Evolutionary conservation across 2,113 vertebrate species (phyloP).

Genomic region (Phylloscopus trochiloides): DNA sequence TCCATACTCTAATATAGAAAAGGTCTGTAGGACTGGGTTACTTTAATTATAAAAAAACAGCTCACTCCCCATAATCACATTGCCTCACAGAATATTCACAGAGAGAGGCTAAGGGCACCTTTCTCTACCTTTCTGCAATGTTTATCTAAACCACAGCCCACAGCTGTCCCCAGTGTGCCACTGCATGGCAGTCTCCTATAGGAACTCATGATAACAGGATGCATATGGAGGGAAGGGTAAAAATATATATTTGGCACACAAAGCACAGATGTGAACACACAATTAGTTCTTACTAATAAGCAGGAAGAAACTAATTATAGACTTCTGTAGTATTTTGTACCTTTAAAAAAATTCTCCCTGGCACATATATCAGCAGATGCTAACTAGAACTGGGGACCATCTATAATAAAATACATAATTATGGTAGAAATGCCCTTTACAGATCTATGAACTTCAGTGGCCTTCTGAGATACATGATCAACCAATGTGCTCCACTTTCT

Average conservation of each 20-base stretch:
- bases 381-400: neutral
- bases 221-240: neutral
- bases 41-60: neutral
- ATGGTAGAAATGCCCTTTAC: neutral
- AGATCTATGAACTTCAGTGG: neutral
- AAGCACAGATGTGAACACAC: neutral
- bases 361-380: neutral
- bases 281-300: neutral
- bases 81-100: neutral
- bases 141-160: neutral
- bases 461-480: neutral
- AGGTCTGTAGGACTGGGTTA: neutral
- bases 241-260: neutral
- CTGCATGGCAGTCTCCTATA: neutral
- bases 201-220: neutral
- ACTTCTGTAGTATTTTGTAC: neutral
- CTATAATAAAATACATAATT: neutral
- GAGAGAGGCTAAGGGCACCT: neutral
- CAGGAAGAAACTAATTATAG: neutral
- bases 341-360: neutral
- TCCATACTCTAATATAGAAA: neutral
- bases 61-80: neutral
- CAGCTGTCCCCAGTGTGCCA: neutral
- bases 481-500: neutral
- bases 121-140: neutral